A percentile compares a stretch with the other conserved stretches of the same genome.
Evolutionary conservation across 1,140 invertebrate genomes (phyloP).

Genomic region (Phthorimaea operculella): DNA sequence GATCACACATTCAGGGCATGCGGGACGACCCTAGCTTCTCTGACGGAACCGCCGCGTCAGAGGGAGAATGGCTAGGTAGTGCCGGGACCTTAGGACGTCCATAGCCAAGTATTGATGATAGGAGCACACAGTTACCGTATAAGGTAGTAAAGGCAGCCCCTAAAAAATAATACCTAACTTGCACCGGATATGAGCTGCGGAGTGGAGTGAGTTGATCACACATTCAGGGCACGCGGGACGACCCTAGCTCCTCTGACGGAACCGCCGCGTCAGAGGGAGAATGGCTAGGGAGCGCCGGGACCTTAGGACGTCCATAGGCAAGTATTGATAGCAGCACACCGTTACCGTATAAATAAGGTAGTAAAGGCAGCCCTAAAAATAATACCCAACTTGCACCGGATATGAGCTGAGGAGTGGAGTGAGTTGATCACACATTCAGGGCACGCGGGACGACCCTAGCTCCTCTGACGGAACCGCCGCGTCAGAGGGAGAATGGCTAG

Average conservation of each 20-base stretch:
- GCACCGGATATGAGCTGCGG: conserved; percentile 12
- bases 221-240: conserved; percentile 2
- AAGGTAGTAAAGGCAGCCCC: no score
- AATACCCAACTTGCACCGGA: no score
- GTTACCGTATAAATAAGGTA: no score
- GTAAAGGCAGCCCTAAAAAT: no score
- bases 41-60: not conserved
- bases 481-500: no score
- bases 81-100: no score
- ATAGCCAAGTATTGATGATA: no score
- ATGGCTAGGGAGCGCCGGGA: no score
- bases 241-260: not conserved
- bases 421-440: conserved; percentile 3
- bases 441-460: not conserved
- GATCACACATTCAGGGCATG: conserved; percentile 3
- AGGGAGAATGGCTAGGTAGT: no score
- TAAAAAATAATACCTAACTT: no score
- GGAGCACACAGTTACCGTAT: not conserved
- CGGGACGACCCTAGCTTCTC: not conserved
- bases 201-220: conserved; percentile 4
- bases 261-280: no score
- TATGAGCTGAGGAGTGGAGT: conserved; percentile 10
- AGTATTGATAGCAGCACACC: not conserved
- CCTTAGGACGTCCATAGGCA: no score
- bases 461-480: not conserved